Evolutionary conservation across 1,140 invertebrate genomes (phyloP).

Genomic region (Sitodiplosis mosellana): DNA sequence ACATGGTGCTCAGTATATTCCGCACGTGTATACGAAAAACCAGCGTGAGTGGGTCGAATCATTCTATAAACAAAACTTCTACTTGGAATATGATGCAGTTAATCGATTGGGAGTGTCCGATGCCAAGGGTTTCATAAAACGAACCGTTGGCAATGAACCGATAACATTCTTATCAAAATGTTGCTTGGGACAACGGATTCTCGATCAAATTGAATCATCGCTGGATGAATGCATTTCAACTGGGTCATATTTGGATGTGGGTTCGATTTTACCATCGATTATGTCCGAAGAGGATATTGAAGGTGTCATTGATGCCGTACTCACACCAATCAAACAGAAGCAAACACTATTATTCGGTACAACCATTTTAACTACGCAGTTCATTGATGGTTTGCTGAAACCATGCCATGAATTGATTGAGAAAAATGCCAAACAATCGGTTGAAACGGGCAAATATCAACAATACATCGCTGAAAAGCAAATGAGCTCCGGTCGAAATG

Average conservation of each 20-base stretch:
- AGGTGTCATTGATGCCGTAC: constrained; percentile 44
- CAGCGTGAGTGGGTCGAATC: constrained; percentile 74
- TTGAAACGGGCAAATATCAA: constrained; percentile 46
- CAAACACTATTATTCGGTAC: constrained; percentile 20
- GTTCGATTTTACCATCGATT: constrained; percentile 57
- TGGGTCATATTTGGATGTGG: constrained; percentile 62
- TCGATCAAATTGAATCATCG: constrained; percentile 32
- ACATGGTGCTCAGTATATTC: constrained; percentile 65
- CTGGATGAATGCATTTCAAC: constrained; percentile 66
- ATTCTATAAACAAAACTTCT: constrained; percentile 88
- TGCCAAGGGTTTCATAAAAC: constrained; percentile 61
- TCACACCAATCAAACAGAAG: constrained; percentile 30
- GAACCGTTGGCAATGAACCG: constrained; percentile 52
- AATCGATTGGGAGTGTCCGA: constrained; percentile 75
- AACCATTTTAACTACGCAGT: constrained; percentile 35
- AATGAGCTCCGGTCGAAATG: constrained; percentile 21
- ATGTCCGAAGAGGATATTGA: constrained; percentile 57
- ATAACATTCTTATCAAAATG: constrained; percentile 56
- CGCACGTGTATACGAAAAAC: constrained; percentile 69
- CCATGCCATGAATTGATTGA: constrained; percentile 47
- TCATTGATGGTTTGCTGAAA: constrained; percentile 48
- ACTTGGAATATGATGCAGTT: constrained; percentile 84
- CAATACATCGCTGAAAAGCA: constrained; percentile 39
- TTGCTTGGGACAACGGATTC: constrained; percentile 51
- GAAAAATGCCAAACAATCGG: constrained; percentile 50